Evolutionary conservation across 64 coral and sea anemone species (phyloP).

Genomic region (Montipora sp.): DNA sequence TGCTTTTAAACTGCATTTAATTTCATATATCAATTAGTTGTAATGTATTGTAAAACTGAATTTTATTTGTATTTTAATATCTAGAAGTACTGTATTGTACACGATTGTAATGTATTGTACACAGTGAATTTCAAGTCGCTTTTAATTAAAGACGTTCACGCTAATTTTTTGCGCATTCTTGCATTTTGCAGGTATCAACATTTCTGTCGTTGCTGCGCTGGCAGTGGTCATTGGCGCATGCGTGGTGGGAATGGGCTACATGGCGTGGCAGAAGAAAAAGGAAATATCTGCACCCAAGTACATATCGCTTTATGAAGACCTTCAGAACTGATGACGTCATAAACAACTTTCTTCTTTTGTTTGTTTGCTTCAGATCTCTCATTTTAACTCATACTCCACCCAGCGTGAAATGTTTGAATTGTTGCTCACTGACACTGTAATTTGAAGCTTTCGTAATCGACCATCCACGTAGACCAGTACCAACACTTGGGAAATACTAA

Average conservation of each 20-base stretch:
- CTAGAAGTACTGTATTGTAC: no score
- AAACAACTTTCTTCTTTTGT: not conserved
- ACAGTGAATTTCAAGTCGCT: not conserved
- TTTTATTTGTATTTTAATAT: no score
- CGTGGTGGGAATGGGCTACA: not conserved
- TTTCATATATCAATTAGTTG: no score
- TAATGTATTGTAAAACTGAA: no score
- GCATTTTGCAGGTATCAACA: not conserved
- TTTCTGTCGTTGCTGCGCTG: not conserved
- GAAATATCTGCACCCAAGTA: not conserved
- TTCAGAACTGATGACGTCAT: slow-evolving; percentile 3
- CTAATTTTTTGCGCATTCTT: not conserved
- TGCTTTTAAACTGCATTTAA: no score
- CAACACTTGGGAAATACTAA: no score
- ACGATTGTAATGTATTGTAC: no score
- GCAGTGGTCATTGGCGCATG: not conserved
- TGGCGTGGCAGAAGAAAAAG: not conserved
- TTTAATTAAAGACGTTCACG: not conserved
- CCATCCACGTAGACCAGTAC: no score
- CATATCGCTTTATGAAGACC: slow-evolving; percentile 21
- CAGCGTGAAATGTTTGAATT: no score
- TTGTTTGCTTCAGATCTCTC: not conserved
- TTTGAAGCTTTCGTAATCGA: no score
- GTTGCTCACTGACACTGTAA: no score
- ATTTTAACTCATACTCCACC: no score